Conservation (phyloP, 1,140 invertebrate genomes). For the Drosophila suzukii region DNA sequence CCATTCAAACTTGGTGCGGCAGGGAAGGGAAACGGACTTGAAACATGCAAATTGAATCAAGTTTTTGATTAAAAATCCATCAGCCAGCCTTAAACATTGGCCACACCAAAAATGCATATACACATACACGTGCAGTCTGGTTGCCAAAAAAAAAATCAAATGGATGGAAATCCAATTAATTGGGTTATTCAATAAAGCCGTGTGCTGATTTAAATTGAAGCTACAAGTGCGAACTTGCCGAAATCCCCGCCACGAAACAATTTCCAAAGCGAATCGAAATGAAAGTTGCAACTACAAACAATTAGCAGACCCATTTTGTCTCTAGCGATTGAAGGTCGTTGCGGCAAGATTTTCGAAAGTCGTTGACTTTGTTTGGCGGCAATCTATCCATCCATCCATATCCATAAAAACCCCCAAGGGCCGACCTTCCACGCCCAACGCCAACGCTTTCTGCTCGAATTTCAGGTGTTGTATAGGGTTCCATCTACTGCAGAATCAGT, state of each 20-base stretch:
- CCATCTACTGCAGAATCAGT: constrained; percentile 30
- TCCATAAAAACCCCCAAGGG: constrained; percentile 41
- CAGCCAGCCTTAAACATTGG: constrained; percentile 11
- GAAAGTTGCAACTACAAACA: constrained; percentile 53
- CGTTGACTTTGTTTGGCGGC: constrained; percentile 66
- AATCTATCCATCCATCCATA: constrained; percentile 12
- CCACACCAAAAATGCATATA: constrained; percentile 41
- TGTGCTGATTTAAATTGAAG: constrained; percentile 41
- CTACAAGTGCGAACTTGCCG: constrained; percentile 37
- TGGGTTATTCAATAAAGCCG: constrained; percentile 23
- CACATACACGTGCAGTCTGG: constrained; percentile 4
- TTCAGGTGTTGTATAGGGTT: constrained; percentile 19
- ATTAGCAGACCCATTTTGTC: constrained; percentile 54
- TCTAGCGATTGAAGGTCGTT: constrained; percentile 52
- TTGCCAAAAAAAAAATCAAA: constrained; percentile 32
- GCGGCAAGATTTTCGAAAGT: constrained; percentile 69
- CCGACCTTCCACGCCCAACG: constrained; percentile 49
- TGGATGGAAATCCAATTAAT: constrained; percentile 35
- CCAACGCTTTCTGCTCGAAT: constrained; percentile 31
- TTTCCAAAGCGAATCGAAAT: constrained; percentile 37
- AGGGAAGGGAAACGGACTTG: constrained; percentile 37
- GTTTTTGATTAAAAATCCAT: constrained; percentile 61
- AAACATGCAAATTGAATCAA: constrained; percentile 63
- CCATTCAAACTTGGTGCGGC: constrained; percentile 3
- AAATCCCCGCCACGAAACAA: constrained; percentile 10